Base-by-base conservation (phyloP, 2,888 invertebrate species). In the Strigamia transsilvanica region DNA sequence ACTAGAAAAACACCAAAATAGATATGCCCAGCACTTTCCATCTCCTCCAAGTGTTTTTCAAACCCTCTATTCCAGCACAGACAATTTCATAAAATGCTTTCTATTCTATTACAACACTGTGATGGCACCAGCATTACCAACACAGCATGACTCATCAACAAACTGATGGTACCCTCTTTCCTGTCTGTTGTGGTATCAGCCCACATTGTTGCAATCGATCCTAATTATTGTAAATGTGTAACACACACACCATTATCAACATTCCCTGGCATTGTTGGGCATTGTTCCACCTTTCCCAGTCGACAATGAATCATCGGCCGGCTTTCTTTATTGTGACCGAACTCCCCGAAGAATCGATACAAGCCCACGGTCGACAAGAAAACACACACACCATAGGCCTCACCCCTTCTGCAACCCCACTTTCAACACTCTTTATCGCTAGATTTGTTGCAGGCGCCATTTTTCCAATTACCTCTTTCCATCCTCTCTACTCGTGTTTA, bases 281-380 rank as follows among this genome's bases (percentile, higher is more conserved):
- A 73, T 27, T 27, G 73, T 73, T 73, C 4, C 73, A 73, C 73
- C 73, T 73, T 73, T 56, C 23, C 27, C 66, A 66, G 32, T 27
- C 32, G 13, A 23, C 32, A 73, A 73, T 73, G 73, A 73, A 73
- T 73, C 73, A 73, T 73, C 38, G 38, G 0, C 32, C 27, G 23
- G 3, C 27, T 27, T 27, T 27, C 73, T 32, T 32, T 73, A 56
- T 56, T 56, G 56, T 73, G 73, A 73, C 73, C 73, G 15, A 32
- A 13, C 32, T 73, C 73, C 73, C 73, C 32, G 15, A 73, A 27
- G 73, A 23, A 73, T 73, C 73, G 27, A 73, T 73, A 73, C 73
- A 73, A 12, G 0, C 73, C 73, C 73, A 12, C 13, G 73, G 73
- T 32, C 27, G 10, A 73, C 73, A 73, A 32, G 12, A 73, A 73